Conservation (phyloP, 1,140 invertebrate genomes). For the Caenorhabditis elegans region DNA sequence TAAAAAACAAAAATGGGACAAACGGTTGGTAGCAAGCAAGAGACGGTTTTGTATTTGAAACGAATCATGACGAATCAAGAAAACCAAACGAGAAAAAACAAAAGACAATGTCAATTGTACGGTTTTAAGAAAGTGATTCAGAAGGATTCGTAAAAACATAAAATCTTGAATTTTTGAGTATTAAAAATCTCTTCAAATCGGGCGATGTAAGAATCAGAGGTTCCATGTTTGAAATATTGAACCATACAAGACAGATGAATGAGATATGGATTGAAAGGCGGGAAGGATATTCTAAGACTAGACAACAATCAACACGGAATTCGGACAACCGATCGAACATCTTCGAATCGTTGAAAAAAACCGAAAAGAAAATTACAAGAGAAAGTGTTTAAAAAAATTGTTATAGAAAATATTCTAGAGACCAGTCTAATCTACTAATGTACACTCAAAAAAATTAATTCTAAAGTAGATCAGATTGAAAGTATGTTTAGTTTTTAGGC, state of each 20-base stretch:
- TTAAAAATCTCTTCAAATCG: too few relatives aligned
- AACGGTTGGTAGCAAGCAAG: background rate
- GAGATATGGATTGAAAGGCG: background rate
- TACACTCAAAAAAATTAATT: too few relatives aligned
- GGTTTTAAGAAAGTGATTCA: too few relatives aligned
- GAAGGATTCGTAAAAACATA: too few relatives aligned
- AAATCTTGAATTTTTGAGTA: too few relatives aligned
- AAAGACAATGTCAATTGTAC: background rate
- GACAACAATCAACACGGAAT: background rate
- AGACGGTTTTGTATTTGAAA: slow-evolving; percentile 1
- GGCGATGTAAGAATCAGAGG: too few relatives aligned
- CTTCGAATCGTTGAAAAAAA: background rate
- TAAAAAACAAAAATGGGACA: slow-evolving; percentile 1
- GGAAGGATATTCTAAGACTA: background rate
- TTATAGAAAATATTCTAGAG: too few relatives aligned
- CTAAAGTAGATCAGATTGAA: too few relatives aligned
- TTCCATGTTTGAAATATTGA: slow-evolving; percentile 5
- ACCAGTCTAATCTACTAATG: too few relatives aligned
- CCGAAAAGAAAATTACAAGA: background rate
- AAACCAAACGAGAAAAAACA: too few relatives aligned
- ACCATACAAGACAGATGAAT: background rate
- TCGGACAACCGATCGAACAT: background rate
- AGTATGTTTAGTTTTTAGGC: too few relatives aligned
- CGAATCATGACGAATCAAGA: background rate
- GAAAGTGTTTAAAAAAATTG: too few relatives aligned